Base-by-base conservation (phyloP, 2,113 vertebrate species). In the Kryptolebias marmoratus region DNA sequence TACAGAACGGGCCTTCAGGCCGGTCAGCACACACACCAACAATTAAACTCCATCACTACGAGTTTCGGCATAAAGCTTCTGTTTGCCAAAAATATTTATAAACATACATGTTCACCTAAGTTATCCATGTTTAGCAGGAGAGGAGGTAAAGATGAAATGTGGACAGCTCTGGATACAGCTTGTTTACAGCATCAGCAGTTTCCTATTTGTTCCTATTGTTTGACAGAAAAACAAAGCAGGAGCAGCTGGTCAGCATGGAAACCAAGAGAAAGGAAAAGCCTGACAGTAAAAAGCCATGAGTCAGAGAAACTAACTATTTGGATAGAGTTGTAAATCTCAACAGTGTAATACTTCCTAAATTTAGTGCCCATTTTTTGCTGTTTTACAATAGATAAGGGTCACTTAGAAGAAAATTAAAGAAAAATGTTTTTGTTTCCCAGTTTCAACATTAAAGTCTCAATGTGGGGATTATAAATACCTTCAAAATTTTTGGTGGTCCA, bases 161-260 rank as follows among this genome's bases (percentile, higher is more conserved):
- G 67, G 83, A 88, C 54, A 0, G 53, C 69, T 78, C 86, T 82
- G 69, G 84, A 84, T 60, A 39, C 73, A 18, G 63, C 71, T 77
- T 78, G 31, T 22, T 22, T 22, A 39, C 58, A 13, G 67, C 57
- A 74, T 90, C 83, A 89, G 85, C 87, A 77, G 56, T 89, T 84
- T 81, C 44, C 71, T 45, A 32, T 66, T 58, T 67, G 56, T 11
- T 28, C 61, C 67, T 54, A 31, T 85, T 87, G 82, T 87, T 71
- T 16, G 4, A 12, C 30, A 36, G 75, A 77, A 71, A 67, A 80
- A 22, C 69, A 52, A 31, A 49, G 47, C 14, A n/a, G 13, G 53
- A 16, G 62, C 27, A 32, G 77, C 36, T 61, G 67, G 77, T 82
- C 80, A 89, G 83, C 82, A 88, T 45, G 62, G 82, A 86, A 85